Base-by-base conservation (phyloP, 2,797 vertebrate species). In the Manis pentadactyla region DNA sequence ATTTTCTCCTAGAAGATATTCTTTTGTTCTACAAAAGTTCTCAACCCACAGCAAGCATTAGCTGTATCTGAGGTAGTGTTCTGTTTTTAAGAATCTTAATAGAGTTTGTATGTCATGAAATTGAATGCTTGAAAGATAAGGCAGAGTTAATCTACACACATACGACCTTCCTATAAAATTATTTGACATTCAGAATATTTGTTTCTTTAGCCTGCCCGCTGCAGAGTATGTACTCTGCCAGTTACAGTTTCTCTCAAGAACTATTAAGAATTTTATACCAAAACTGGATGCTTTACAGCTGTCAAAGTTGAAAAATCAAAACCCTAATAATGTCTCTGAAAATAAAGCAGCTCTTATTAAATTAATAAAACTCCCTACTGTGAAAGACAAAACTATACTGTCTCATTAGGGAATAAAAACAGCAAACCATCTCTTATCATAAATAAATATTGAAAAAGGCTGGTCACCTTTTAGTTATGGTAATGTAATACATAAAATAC, bases 281-380 rank as follows among this genome's bases (percentile, higher is more conserved):
- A 92, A 89, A 95, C 75, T 64, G 29, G 27, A 86, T 94, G 29
- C 57, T 78, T 94, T 78, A 27, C 37, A 93, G 93, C 51, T 73
- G 15, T 59, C 10, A 4, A 89, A 27, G 21, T 57, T 84, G 13
- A 92, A 87, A 89, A 85, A 75, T 14, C 31, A 92, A 93, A 87
- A 61, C 19, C 7, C 74, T 92, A 71, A 93, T 87, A 93, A 96
- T 93, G 49, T 96, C 34, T 57, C 51, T 82, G 46, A 95, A 87
- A 61, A 92, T 59, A 1, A 90, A 96, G 37, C 18, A 85, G 14
- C 6, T 74, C 9, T 84, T 90, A 96, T 27, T 46, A 92, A 91
- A 92, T 92, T 78, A 89, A 92, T 74, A 64, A 34, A 94, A 91
- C 46, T 55, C 59, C 34, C 42, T 92, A 66, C 64, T 57, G 21